Conservation (phyloP, 1,140 invertebrate species). For the Euschistus heros region DNA sequence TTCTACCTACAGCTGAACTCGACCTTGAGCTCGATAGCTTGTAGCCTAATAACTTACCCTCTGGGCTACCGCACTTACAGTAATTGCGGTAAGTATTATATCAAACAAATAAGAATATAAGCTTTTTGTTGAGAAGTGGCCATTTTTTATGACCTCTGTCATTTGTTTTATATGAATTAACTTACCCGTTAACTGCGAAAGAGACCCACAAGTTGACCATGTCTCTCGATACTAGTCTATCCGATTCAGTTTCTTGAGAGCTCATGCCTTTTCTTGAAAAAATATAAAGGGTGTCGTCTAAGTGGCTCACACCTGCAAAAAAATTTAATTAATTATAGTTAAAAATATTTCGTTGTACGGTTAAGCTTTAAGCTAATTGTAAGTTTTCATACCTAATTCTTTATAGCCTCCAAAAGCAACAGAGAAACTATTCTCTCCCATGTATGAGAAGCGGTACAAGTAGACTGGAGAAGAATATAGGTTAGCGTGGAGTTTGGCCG, state of each 20-base stretch:
- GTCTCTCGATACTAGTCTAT: neutral
- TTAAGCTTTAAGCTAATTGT: neutral
- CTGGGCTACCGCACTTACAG: too few species aligned
- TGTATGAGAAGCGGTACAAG: neutral
- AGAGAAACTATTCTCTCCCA: neutral
- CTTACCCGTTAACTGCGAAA: neutral
- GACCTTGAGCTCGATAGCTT: too few species aligned
- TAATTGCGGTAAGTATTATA: too few species aligned
- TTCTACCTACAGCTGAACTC: too few species aligned
- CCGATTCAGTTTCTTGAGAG: neutral
- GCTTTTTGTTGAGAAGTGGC: too few species aligned
- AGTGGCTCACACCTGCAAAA: slow-evolving; percentile 11
- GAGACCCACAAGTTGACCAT: neutral
- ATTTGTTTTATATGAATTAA: too few species aligned
- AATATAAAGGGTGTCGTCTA: slow-evolving; percentile 16
- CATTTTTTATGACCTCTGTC: too few species aligned
- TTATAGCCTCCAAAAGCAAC: too few species aligned
- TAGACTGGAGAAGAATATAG: neutral
- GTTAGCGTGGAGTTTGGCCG: neutral
- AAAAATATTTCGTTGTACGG: slow-evolving; percentile 1
- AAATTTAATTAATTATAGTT: neutral
- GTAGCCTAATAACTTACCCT: too few species aligned
- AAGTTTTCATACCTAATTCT: neutral
- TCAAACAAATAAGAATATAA: too few species aligned
- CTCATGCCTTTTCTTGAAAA: neutral